A percentile compares a stretch with the other conserved stretches of the same genome.
These are phyloP conservation scores for Equus przewalskii DNA, from an alignment of 2,113 vertebrate species.

Conservation along the genomic window DNA sequence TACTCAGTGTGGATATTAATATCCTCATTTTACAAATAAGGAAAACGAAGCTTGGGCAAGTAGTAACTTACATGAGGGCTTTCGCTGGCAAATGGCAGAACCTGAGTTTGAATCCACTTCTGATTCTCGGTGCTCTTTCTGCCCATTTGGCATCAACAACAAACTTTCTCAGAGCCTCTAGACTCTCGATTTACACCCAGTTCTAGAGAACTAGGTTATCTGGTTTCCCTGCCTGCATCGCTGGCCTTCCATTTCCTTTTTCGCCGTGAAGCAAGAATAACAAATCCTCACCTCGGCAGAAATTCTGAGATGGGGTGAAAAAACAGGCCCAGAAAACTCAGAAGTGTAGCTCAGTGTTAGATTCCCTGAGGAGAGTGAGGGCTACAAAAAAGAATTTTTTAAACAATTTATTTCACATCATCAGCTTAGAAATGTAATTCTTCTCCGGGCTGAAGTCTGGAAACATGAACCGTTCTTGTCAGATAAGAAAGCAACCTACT, in stretches of 20 bases:
- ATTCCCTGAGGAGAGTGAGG: neutral
- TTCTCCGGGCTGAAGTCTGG: neutral
- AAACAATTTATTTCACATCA: neutral
- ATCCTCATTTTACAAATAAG: conserved; percentile 48
- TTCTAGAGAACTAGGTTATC: no score
- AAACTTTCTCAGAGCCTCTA: neutral
- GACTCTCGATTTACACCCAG: neutral
- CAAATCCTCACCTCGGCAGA: neutral
- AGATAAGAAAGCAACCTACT: neutral
- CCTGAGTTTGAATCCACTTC: neutral
- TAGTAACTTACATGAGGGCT: rapidly evolving
- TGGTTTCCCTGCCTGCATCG: neutral
- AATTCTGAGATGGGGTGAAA: neutral
- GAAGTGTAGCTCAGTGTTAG: neutral
- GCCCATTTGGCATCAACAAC: neutral
- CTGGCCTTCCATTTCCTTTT: neutral
- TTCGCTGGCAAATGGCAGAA: neutral
- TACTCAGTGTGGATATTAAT: conserved; percentile 28
- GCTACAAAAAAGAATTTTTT: neutral
- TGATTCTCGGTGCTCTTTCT: neutral
- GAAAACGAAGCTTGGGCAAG: neutral
- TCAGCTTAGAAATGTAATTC: neutral
- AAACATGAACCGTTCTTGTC: neutral
- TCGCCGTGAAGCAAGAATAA: neutral
- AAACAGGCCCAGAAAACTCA: neutral